Base-by-base conservation (phyloP, 2,113 vertebrate species). In the Sturnus vulgaris region DNA sequence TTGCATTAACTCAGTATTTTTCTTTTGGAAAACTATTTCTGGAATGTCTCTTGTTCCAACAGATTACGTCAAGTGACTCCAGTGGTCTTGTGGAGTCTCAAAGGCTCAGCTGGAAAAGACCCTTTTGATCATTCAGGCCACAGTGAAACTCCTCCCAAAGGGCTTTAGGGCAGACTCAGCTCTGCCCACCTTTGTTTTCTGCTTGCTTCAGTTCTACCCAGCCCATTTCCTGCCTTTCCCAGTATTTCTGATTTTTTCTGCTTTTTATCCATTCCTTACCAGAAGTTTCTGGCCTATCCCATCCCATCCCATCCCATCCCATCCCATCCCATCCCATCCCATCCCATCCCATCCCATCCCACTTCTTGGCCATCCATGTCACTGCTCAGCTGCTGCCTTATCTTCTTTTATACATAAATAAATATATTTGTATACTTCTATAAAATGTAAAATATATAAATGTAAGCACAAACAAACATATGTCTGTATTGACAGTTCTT, bases 1-100 rank as follows among this genome's bases (percentile, higher is more conserved):
- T 69, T 82, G 42, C 18, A 37, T 42, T 31, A 90, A 64, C 40
- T 84, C 49, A 20, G 42, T 86, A 18, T 10, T 92, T 92, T 75
- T 49, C 60, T 90, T 83, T 61, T 13, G n/a, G 46, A 82, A 87
- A 82, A 86, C 70, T 92, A 91, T 96, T 92, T 76, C 77, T 93
- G 91, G 94, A 92, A 93, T 89, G 70, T 49, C 40, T 91, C 61
- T 53, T 33, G 25, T 82, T 93, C 86, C 77, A 87, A 20, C 2
- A 4, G 28, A 56, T 92, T 72, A 82, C 2, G 1, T 89, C 61
- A 79, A 88, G 77, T 2, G 15, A 64, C 81, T 75, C 37, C 70
- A 40, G 69, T 0, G 1, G 81, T 77, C 78, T 21, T 76, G 53
- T 52, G 73, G 61, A 65, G 25, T 24, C 65, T 84, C 65, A 63